These are phyloP conservation scores for Orius insidiosus DNA, from an alignment of 1,140 invertebrate species.

Conservation along the genomic window DNA sequence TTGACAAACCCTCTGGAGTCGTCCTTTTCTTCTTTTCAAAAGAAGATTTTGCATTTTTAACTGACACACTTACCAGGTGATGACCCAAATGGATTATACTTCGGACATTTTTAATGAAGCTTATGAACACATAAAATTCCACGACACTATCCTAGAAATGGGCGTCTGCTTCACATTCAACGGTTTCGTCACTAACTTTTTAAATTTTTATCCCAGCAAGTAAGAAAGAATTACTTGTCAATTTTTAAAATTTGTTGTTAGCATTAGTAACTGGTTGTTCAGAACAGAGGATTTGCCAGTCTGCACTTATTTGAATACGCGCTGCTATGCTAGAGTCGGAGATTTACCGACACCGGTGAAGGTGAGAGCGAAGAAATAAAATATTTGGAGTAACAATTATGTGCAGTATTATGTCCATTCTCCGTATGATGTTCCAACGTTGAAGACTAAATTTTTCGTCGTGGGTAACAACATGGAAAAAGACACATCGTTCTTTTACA, in stretches of 20 bases:
- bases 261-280: too few relatives aligned
- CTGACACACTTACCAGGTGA: too few relatives aligned
- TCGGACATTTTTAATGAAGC: constrained; percentile 17
- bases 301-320: constrained; percentile 21
- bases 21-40: too few relatives aligned
- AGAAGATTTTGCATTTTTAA: too few relatives aligned
- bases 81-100: constrained; percentile 13
- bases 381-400: too few relatives aligned
- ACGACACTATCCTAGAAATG: constrained; percentile 20
- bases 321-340: constrained; percentile 21
- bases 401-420: constrained; percentile 38
- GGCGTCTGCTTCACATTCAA: constrained; percentile 20
- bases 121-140: constrained; percentile 16
- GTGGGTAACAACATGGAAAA: constrained; percentile 26
- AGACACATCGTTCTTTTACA: constrained; percentile 29
- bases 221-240: too few relatives aligned
- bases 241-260: too few relatives aligned
- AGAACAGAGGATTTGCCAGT: background rate
- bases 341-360: constrained; percentile 16
- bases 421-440: constrained; percentile 33
- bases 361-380: too few relatives aligned
- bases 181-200: constrained; percentile 15
- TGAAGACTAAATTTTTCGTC: constrained; percentile 21
- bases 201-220: too few relatives aligned
- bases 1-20: too few relatives aligned